Conservation (phyloP, 30 jellyfish, hydroid and myxozoan species). For the Calvadosia cruxmelitensis region DNA sequence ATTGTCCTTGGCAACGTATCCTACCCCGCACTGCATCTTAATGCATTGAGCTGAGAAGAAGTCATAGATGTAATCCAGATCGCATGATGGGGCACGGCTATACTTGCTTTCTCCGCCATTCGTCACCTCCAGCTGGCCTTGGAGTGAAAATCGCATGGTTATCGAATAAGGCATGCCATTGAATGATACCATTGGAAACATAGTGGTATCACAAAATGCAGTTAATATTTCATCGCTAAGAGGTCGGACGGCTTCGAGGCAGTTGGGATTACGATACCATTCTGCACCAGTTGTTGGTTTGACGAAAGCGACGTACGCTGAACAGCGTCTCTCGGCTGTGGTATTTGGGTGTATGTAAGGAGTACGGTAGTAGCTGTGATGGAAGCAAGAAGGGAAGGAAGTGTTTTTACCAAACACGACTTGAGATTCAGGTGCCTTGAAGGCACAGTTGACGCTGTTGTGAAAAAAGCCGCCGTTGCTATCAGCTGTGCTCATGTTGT, state of each 20-base stretch:
- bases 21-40: neutral
- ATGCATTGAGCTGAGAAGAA: neutral
- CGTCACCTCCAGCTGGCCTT: neutral
- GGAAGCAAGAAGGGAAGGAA: neutral
- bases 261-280: neutral
- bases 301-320: neutral
- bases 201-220: too few relatives aligned
- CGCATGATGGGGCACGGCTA: neutral
- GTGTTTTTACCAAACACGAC: too few relatives aligned
- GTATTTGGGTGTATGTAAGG: neutral
- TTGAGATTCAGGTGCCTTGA: neutral
- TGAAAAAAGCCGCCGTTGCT: neutral
- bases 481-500: neutral
- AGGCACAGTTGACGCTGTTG: neutral
- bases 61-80: neutral
- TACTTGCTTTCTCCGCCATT: neutral
- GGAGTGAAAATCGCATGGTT: neutral
- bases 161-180: neutral
- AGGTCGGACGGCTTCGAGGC: neutral
- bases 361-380: neutral
- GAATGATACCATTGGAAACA: neutral
- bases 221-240: too few relatives aligned
- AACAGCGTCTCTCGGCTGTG: neutral
- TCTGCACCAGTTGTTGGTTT: neutral
- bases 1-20: neutral